Conservation (phyloP, 2,888 invertebrate genomes). For the Leptogaster cylindrica region DNA sequence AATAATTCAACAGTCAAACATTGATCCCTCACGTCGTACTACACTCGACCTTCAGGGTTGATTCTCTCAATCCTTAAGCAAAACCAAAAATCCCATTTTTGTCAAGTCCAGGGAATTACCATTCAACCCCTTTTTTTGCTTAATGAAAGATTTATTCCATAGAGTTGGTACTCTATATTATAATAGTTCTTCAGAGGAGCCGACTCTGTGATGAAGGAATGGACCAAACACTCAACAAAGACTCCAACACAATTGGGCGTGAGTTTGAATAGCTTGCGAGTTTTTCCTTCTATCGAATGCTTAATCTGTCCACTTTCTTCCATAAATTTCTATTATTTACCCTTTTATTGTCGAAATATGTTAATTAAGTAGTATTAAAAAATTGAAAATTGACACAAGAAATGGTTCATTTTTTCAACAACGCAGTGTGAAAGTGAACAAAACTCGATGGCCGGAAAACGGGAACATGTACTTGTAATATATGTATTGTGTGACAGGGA, state of each 20-base stretch:
- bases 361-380: conserved; percentile 32
- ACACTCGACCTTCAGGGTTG: neutral
- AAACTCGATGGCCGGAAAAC: neutral
- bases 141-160: conserved; percentile 46
- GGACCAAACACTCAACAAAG: neutral
- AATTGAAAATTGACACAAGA: neutral
- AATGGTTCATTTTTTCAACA: neutral
- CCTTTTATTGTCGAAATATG: conserved; percentile 16
- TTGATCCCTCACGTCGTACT: neutral
- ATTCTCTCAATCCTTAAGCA: conserved; percentile 21
- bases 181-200: conserved; percentile 8
- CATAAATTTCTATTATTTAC: conserved; percentile 33
- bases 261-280: too few species aligned
- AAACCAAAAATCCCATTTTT: conserved; percentile 41
- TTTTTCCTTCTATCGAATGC: too few species aligned
- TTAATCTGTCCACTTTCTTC: conserved; percentile 29
- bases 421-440: conserved; percentile 8
- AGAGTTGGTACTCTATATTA: conserved; percentile 42
- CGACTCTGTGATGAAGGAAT: neutral
- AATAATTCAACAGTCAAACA: conserved; percentile 31
- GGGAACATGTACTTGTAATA: neutral
- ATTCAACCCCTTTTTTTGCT: conserved; percentile 48
- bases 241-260: too few species aligned
- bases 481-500: too few species aligned
- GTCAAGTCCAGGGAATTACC: conserved; percentile 47